Base-by-base conservation (phyloP, 2,888 invertebrate species). In the Prosopocoilus inquinatus region DNA sequence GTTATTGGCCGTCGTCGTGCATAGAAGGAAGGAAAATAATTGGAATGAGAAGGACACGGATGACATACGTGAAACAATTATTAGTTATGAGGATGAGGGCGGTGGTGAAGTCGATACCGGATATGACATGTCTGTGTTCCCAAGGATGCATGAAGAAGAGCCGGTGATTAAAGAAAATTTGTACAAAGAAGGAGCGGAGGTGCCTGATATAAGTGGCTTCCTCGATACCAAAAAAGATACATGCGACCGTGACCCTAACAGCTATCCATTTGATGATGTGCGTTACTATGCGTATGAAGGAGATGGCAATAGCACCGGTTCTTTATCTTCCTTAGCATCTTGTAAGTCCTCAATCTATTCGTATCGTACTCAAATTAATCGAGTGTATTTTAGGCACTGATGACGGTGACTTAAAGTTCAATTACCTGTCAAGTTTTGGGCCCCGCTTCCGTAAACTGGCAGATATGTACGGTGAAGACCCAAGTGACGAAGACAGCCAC, bases 281-380 rank as follows among this genome's bases (percentile, higher is more conserved):
- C 86, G 97, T 56, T 94, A 98, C 78, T 99, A 97, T 77, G 96
- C 95, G 53, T 98, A 97, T 75, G 98, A 99, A 79, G 97, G 97
- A 44, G 94, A 94, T 74, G 95, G 95, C 65, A 95, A 95, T 74
- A 82, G 81, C 34, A 92, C 91, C 63, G 96, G 96, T 63, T 95
- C 95, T 8, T 82, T 97, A 15, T 96, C 96, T 49, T 94, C 94
- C 43, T 81, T 95, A 65, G 94, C 94, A 62, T 94, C 94, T 67
- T 92, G 92, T 85, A 73, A 81, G 82, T 82, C 66, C 57, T 1
- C 75, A 34, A 38, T 38, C 13, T 3, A 34, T 8, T 34, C 8
- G 8, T 34, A 34, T 34, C 35, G 35, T 34, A 8, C 8, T 34
- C 35, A 34, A 34, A 34, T 8, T 9, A 38, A 1, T 15, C 20